Percentiles rank a stretch among this genome's conserved stretches.
Conservation (phyloP, 2,113 vertebrate genomes). For the Pluvianellus socialis region DNA sequence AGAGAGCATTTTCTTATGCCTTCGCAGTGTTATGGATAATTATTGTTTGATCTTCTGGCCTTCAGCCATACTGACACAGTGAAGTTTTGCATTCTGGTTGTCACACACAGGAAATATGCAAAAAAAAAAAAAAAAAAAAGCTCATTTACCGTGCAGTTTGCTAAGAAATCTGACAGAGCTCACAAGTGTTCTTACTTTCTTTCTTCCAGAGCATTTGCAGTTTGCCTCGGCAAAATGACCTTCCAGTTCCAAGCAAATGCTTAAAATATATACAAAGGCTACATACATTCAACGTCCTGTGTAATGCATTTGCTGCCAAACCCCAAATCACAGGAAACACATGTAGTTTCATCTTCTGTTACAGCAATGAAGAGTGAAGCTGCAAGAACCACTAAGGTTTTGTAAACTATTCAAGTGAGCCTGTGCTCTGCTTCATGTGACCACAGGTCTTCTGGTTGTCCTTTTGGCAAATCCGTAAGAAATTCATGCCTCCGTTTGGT, state of each 20-base stretch:
- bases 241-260: background rate
- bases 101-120: background rate
- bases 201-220: background rate
- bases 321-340: background rate
- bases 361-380: background rate
- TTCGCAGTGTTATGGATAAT: background rate
- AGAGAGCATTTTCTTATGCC: background rate
- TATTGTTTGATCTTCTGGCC: background rate
- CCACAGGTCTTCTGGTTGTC: background rate
- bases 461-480: background rate
- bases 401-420: background rate
- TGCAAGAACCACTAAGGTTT: background rate
- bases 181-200: background rate
- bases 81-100: background rate
- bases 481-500: background rate
- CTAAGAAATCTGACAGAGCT: background rate
- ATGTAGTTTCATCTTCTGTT: slow-evolving; percentile 1
- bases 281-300: background rate
- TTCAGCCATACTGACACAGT: background rate
- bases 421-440: background rate
- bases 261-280: background rate
- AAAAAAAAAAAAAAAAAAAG: background rate
- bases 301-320: background rate
- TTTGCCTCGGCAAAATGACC: background rate
- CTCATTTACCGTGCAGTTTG: background rate